Evolutionary conservation across 2,888 invertebrate species (phyloP).

Genomic region (Drosophila peninsularis): DNA sequence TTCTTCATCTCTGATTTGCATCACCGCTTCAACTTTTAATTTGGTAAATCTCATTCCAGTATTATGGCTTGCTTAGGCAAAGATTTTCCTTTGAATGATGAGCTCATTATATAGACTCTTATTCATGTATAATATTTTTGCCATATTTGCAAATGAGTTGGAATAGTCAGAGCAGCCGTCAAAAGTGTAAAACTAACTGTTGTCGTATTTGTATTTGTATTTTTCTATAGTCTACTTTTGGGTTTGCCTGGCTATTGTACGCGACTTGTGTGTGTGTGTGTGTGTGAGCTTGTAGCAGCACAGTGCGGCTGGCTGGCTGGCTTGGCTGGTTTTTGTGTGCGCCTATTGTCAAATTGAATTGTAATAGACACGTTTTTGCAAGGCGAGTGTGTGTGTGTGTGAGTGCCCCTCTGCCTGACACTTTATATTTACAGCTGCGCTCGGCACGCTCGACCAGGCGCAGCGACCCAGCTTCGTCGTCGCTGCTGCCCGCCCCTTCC

Average conservation of each 20-base stretch:
- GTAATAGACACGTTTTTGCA: conserved; percentile 78
- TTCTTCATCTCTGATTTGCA: too few species aligned
- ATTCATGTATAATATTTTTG: background rate
- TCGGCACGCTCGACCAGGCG: conserved; percentile 68
- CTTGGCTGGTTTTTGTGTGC: conserved; percentile 79
- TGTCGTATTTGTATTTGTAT: conserved; percentile 30
- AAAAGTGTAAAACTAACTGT: conserved; percentile 29
- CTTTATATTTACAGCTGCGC: conserved; percentile 77
- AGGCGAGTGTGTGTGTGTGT: conserved; percentile 24
- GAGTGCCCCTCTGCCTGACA: conserved; percentile 57
- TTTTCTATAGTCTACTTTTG: conserved; percentile 57
- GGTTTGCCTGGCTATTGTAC: conserved; percentile 44
- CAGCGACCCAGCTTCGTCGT: conserved; percentile 7
- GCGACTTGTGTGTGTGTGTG: conserved; percentile 23
- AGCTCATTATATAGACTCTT: too few species aligned
- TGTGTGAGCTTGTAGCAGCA: conserved; percentile 44
- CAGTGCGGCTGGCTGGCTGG: conserved; percentile 63
- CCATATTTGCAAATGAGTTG: background rate
- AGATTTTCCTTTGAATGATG: too few species aligned
- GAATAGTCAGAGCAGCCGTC: background rate
- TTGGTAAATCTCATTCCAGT: too few species aligned
- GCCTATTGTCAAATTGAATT: conserved; percentile 81
- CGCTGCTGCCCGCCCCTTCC: background rate
- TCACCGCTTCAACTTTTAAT: too few species aligned
- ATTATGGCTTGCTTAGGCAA: too few species aligned